Evolutionary conservation across 2,113 vertebrate species (phyloP).

Genomic region (Odobenus rosmarus): DNA sequence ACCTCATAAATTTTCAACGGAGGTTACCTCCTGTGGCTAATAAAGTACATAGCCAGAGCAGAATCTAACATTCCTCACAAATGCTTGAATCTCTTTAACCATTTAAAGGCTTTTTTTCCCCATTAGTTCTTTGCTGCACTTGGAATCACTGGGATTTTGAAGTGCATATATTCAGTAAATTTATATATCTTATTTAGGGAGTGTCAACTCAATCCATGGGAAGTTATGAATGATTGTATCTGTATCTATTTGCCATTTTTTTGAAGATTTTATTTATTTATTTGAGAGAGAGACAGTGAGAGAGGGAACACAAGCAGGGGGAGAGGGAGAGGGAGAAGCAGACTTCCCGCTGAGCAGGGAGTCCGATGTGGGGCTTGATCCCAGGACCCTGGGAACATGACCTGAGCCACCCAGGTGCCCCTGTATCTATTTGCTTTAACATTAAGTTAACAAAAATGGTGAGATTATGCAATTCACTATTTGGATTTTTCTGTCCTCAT

Average conservation of each 20-base stretch:
- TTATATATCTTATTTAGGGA: neutral
- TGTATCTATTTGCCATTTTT: neutral
- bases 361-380: no score
- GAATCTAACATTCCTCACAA: neutral
- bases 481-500: neutral
- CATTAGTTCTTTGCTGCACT: neutral
- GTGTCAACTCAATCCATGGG: neutral
- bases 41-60: neutral
- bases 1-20: constrained; percentile 33
- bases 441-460: neutral
- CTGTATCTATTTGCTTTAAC: neutral
- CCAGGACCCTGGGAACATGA: no score
- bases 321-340: no score
- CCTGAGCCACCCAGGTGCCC: no score
- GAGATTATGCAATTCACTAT: neutral
- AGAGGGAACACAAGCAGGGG: no score
- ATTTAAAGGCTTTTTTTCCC: neutral
- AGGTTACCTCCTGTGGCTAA: constrained; percentile 18
- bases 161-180: neutral
- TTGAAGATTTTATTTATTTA: no score
- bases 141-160: neutral
- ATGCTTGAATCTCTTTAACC: neutral
- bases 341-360: no score
- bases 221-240: neutral
- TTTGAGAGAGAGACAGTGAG: no score